A percentile compares a stretch with the other conserved stretches of the same genome.
Evolutionary conservation across 2,797 vertebrate genomes (phyloP).

Genomic region (Cossypha dichroa): DNA sequence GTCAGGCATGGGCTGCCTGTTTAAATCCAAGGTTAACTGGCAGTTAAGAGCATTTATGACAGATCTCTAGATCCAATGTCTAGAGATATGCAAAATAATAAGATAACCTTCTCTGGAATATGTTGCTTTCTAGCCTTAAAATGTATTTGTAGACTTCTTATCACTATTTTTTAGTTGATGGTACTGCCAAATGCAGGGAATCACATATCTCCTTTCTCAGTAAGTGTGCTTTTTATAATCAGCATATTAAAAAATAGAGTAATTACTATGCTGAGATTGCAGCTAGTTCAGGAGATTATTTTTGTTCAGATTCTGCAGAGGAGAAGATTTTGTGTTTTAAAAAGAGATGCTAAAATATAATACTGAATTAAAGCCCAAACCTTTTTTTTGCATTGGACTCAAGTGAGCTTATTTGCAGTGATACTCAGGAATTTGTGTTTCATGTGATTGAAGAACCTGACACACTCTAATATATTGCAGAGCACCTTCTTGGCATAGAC

Average conservation of each 20-base stretch:
- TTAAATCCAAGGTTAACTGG: slow-evolving; percentile 79
- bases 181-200: background rate
- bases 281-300: background rate
- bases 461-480: slow-evolving; percentile 31
- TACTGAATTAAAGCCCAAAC: background rate
- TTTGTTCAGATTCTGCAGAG: background rate
- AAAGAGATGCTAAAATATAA: background rate
- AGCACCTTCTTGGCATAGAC: slow-evolving; percentile 37
- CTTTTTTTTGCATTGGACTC: background rate
- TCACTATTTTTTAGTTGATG: background rate
- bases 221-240: background rate
- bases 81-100: background rate
- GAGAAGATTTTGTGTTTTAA: background rate
- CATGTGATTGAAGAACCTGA: slow-evolving; percentile 29
- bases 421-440: background rate
- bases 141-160: background rate
- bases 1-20: slow-evolving; percentile 77
- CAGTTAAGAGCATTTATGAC: slow-evolving; percentile 41
- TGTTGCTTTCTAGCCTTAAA: background rate
- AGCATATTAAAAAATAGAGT: background rate
- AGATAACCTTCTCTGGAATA: background rate
- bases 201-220: background rate
- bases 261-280: background rate
- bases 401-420: background rate
- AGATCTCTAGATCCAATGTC: background rate